Evolutionary conservation across 2,113 vertebrate species (phyloP), one percentile per base, ranked within the genome.

Genomic region (Oncorhynchus gorbuscha): DNA sequence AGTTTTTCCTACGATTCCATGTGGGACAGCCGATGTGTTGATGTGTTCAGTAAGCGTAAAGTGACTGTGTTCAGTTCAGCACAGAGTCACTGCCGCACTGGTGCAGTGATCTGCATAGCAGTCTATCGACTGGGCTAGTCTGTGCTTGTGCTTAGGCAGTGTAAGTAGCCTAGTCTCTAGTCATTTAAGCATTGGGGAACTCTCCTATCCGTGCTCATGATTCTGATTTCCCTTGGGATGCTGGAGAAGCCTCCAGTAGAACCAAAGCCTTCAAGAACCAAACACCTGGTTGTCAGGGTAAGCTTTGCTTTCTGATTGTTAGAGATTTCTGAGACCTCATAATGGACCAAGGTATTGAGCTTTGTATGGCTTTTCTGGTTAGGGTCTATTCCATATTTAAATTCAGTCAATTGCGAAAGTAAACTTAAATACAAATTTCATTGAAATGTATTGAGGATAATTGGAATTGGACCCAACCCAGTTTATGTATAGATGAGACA

Each of bases 181-280:
- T 55, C 16, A 18, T 55, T 55, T 55, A 14, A 55, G 16, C 51
- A 55, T 55, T 51, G 51, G 16, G 51, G 16, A 16, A 26, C 45
- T 22, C 5, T 48, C 39, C 79, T 82, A 39, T 73, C 81, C 77
- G 6, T 55, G 39, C 9, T 3, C n/a, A 72, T 89, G 85, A 85
- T 71, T 77, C 84, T 90, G 74, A 83, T 90, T 83, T 83, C 81
- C 3, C 32, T 85, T 90, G 91, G 82, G 78, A 87, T 93, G 92
- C 90, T 93, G 69, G 94, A 96, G 87, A 93, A 91, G 89, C 83
- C 84, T 86, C 87, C 94, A 76, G 75, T 93, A 86, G 26, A 26
- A 32, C 14, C 28, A 8, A 69, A 18, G 67, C 92, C 94, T 87
- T 88, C 94, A 48, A 91, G 91, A 39, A 87, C 89, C 64, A 90